Evolutionary conservation across 2,888 invertebrate genomes (phyloP).

Genomic region (Octonoba sinensis): DNA sequence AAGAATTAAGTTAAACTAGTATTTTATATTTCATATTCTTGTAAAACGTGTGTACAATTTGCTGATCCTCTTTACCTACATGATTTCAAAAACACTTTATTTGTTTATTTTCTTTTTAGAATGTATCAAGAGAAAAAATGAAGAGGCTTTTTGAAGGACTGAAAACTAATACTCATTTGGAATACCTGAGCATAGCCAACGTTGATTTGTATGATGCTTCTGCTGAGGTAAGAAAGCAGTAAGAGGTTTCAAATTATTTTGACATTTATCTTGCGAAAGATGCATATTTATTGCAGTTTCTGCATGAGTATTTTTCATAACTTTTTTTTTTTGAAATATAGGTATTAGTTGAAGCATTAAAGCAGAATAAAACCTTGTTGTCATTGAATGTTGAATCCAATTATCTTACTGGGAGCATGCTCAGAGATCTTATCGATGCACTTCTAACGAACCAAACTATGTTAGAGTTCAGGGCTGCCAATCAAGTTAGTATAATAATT

Average conservation of each 20-base stretch:
- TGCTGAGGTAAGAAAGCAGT: conserved; percentile 75
- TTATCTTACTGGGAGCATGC: conserved; percentile 90
- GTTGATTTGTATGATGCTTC: conserved; percentile 92
- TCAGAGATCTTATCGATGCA: conserved; percentile 87
- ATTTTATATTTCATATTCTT: too few species aligned
- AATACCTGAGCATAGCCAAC: conserved; percentile 92
- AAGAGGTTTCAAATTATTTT: neutral
- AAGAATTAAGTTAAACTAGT: too few species aligned
- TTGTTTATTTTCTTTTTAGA: conserved; percentile 76
- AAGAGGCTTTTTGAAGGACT: conserved; percentile 88
- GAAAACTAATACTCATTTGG: conserved; percentile 89
- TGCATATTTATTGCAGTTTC: neutral
- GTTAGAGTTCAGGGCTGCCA: conserved; percentile 81
- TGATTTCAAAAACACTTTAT: too few species aligned
- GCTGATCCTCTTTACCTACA: too few species aligned
- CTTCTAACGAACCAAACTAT: conserved; percentile 80
- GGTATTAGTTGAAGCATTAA: conserved; percentile 80
- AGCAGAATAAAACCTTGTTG: conserved; percentile 72
- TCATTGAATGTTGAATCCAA: conserved; percentile 77
- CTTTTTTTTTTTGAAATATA: conserved; percentile 21
- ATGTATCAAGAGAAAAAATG: conserved; percentile 96
- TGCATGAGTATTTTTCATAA: neutral
- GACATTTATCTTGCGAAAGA: too few species aligned
- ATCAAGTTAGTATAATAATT: conserved; percentile 81
- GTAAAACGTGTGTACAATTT: too few species aligned